A percentile compares a stretch with the other conserved stretches of the same genome.
These are phyloP conservation scores for Arion vulgaris DNA, from an alignment of 1,140 invertebrate species.

Conservation along the genomic window DNA sequence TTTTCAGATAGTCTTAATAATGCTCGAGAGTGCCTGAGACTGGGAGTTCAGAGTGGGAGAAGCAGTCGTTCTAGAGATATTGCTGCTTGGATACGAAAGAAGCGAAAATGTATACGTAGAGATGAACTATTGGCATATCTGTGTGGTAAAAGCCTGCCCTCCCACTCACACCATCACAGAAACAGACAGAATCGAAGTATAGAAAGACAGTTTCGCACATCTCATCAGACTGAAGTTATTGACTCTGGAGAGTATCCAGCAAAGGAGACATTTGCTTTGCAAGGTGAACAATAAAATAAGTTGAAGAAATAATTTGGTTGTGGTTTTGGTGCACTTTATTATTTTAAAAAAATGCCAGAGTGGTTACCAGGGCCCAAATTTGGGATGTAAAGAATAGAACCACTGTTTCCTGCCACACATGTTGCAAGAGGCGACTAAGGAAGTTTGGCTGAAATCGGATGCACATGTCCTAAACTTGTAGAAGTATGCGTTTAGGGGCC, in stretches of 20 bases:
- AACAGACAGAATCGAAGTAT: constrained; percentile 83
- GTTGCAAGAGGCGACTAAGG: no score
- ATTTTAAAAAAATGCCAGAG: no score
- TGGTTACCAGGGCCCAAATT: no score
- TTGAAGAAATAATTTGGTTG: neutral
- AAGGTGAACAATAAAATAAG: constrained; percentile 68
- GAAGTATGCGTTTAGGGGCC: no score
- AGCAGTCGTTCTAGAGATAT: constrained; percentile 84
- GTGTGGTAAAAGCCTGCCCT: constrained; percentile 81
- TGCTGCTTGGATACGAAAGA: constrained; percentile 79
- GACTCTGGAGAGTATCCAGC: constrained; percentile 74
- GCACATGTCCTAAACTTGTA: no score
- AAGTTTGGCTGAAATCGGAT: no score
- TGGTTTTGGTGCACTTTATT: no score
- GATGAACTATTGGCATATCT: constrained; percentile 86
- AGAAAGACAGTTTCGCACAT: constrained; percentile 75
- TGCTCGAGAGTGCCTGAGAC: constrained; percentile 79
- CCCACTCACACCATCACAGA: constrained; percentile 74
- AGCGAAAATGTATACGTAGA: constrained; percentile 80
- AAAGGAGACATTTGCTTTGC: constrained; percentile 78
- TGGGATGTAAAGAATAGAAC: no score
- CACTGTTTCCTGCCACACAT: no score
- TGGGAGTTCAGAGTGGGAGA: constrained; percentile 82
- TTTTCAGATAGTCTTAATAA: constrained; percentile 82
- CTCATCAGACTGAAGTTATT: constrained; percentile 47